Evolutionary conservation across 2,797 vertebrate species (phyloP).

Genomic region (Sebastes steindachneri): DNA sequence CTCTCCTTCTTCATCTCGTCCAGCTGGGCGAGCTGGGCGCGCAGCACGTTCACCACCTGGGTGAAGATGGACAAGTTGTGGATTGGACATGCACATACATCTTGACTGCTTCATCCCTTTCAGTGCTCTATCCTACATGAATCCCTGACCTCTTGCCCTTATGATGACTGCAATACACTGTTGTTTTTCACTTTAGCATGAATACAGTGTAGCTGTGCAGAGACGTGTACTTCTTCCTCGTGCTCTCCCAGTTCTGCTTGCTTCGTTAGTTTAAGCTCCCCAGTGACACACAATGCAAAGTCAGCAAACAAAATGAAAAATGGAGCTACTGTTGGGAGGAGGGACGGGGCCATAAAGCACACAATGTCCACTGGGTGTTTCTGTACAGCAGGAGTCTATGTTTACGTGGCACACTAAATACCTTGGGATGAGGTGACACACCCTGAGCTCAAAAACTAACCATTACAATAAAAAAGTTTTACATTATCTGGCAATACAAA

Average conservation of each 20-base stretch:
- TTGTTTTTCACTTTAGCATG: not conserved
- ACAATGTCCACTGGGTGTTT: conserved; percentile 42
- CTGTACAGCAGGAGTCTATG: conserved; percentile 10
- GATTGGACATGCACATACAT: not conserved
- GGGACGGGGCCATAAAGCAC: conserved; percentile 50
- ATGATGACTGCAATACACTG: not conserved
- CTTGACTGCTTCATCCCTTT: not conserved
- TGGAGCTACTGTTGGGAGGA: conserved; percentile 49
- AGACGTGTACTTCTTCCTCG: conserved; percentile 24
- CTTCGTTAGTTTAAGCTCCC: conserved; percentile 66
- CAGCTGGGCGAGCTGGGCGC: conserved; percentile 87
- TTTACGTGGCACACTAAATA: conserved; percentile 23
- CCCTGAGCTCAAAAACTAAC: not conserved
- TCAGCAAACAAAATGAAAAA: conserved; percentile 74
- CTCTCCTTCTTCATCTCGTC: conserved; percentile 93
- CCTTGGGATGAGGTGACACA: not conserved
- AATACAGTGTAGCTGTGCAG: conserved; percentile 14
- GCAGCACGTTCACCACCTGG: conserved; percentile 93
- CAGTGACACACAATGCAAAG: conserved; percentile 52
- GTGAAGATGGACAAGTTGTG: not conserved
- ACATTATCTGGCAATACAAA: not conserved
- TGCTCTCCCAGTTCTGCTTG: conserved; percentile 63
- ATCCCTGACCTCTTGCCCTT: not conserved
- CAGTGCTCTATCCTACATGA: not conserved
- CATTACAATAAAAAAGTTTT: not conserved